Evolutionary conservation across 2,888 invertebrate genomes (phyloP).

Genomic region (Cecidostiba fungosa): DNA sequence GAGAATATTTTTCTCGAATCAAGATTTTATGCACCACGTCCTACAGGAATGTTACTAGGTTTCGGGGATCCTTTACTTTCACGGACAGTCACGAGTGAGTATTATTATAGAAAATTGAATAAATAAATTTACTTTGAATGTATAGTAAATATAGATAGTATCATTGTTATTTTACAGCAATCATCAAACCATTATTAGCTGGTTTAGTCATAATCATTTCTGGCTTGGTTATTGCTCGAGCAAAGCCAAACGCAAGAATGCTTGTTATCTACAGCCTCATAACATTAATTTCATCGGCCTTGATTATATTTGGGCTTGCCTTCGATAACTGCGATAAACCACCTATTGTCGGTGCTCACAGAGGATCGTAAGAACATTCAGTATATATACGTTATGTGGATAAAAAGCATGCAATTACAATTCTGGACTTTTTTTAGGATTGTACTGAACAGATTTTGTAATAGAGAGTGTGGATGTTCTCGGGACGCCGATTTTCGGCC

Average conservation of each 20-base stretch:
- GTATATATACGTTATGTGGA: not conserved
- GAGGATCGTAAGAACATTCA: constrained; percentile 74
- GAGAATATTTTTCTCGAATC: constrained; percentile 84
- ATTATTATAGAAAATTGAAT: not conserved
- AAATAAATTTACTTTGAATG: not conserved
- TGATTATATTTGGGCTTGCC: constrained; percentile 80
- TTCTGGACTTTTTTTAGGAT: constrained; percentile 68
- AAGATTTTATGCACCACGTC: constrained; percentile 82
- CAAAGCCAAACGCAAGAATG: constrained; percentile 81
- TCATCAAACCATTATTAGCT: constrained; percentile 83
- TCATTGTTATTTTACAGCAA: constrained; percentile 70
- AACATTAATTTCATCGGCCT: constrained; percentile 78
- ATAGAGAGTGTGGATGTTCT: constrained; percentile 82
- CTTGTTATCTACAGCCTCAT: constrained; percentile 81
- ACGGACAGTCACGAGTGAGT: constrained; percentile 80
- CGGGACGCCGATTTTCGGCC: constrained; percentile 83
- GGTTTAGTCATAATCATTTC: constrained; percentile 81
- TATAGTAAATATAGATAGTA: not conserved
- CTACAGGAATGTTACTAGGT: constrained; percentile 78
- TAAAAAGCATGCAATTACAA: constrained; percentile 2
- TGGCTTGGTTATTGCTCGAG: constrained; percentile 82
- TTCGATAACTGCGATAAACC: constrained; percentile 81
- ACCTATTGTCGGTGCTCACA: constrained; percentile 80
- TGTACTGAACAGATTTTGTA: constrained; percentile 81
- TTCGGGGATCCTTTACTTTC: constrained; percentile 82